These are phyloP conservation scores for Apostichopus parvimensis DNA, from an alignment of 35 echinoderm and acorn worm genomes.

Conservation along the genomic window DNA sequence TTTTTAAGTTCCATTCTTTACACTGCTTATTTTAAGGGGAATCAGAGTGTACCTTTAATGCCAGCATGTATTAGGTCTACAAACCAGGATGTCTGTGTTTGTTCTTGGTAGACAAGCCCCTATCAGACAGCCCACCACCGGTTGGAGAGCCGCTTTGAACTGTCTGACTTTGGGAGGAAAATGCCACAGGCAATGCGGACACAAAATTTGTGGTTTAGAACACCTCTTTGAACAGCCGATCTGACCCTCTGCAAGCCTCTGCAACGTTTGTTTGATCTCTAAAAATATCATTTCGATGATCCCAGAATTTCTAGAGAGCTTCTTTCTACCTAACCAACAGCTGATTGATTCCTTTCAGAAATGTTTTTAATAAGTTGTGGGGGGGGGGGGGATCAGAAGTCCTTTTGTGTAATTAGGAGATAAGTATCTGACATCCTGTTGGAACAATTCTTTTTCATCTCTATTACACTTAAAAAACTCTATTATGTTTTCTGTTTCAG, in stretches of 20 bases:
- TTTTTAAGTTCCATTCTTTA: too few relatives aligned
- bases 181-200: not conserved
- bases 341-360: not conserved
- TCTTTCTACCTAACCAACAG: not conserved
- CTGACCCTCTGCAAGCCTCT: not conserved
- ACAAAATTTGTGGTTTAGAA: not conserved
- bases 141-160: not conserved
- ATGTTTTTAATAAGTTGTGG: not conserved
- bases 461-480: not conserved
- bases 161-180: not conserved
- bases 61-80: not conserved
- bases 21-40: too few relatives aligned
- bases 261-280: not conserved
- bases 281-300: not conserved
- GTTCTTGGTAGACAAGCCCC: slow-evolving; percentile 7
- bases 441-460: not conserved
- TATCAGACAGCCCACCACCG: not conserved
- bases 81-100: slow-evolving; percentile 42
- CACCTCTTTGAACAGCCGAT: not conserved
- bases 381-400: not conserved
- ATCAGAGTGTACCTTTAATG: too few relatives aligned
- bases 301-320: not conserved
- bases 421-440: slow-evolving; percentile 40
- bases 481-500: not conserved
- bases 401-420: slow-evolving; percentile 14